Conservation (phyloP, 1,140 invertebrate species). For the Pseudobourletiella spinata region DNA sequence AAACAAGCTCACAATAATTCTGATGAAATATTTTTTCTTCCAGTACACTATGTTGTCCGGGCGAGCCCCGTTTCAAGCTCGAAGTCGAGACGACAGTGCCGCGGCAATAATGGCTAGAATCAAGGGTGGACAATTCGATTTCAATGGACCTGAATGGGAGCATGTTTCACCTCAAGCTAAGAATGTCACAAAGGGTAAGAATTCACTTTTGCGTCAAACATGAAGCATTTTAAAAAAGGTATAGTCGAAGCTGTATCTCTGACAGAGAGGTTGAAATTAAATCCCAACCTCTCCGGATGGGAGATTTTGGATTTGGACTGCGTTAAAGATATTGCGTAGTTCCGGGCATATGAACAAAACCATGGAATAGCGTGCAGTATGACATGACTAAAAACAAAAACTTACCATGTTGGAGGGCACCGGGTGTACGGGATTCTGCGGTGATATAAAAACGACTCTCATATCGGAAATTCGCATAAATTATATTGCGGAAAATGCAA, state of each 20-base stretch:
- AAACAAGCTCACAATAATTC: not conserved
- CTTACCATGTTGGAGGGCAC: too few relatives aligned
- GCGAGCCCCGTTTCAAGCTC: constrained; percentile 64
- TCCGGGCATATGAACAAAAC: not conserved
- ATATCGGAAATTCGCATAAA: too few relatives aligned
- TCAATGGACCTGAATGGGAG: constrained; percentile 60
- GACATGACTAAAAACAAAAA: too few relatives aligned
- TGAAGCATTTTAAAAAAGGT: too few relatives aligned
- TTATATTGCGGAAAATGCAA: too few relatives aligned
- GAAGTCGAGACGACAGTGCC: constrained; percentile 59
- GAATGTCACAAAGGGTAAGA: constrained; percentile 56
- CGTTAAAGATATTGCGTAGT: too few relatives aligned
- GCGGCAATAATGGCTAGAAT: constrained; percentile 68
- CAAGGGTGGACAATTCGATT: constrained; percentile 63
- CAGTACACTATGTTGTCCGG: constrained; percentile 81
- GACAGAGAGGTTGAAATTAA: too few relatives aligned
- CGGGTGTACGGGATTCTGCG: not conserved
- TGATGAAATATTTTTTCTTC: constrained; percentile 36
- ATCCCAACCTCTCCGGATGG: too few relatives aligned
- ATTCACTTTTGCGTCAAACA: not conserved
- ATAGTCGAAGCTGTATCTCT: too few relatives aligned
- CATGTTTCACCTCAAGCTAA: constrained; percentile 65
- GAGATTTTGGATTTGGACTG: too few relatives aligned
- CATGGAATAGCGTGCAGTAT: not conserved
- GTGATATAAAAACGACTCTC: not conserved